Conservation (phyloP, 2,113 vertebrate species). For the Pedetes capensis region DNA sequence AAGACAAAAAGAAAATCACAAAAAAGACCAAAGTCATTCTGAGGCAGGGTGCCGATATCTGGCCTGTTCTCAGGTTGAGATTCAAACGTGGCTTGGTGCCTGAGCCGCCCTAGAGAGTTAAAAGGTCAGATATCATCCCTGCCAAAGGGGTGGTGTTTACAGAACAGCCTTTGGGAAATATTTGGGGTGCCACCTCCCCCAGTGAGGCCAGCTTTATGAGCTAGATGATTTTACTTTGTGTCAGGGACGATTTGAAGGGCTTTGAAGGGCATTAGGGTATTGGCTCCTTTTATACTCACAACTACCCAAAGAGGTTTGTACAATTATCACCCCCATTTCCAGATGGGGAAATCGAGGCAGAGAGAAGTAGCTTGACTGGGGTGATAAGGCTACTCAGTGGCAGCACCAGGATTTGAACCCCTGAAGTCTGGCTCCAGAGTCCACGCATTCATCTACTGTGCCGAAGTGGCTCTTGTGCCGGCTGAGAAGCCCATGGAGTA, state of each 20-base stretch:
- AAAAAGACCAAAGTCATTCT: background rate
- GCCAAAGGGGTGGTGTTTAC: background rate
- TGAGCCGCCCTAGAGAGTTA: background rate
- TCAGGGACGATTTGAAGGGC: background rate
- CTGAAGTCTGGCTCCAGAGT: background rate
- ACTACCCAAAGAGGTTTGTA: background rate
- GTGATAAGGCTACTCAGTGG: background rate
- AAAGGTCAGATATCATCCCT: background rate
- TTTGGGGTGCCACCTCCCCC: no score
- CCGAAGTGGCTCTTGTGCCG: fast-evolving
- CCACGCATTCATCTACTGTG: background rate
- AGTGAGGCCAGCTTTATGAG: no score
- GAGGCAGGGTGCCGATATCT: background rate
- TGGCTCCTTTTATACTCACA: background rate
- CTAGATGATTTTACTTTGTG: no score
- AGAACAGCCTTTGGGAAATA: background rate
- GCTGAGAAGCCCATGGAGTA: background rate
- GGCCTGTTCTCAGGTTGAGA: background rate
- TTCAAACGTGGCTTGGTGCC: background rate
- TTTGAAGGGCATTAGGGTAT: background rate
- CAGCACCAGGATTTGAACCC: background rate
- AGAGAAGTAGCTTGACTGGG: background rate
- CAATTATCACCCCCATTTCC: background rate
- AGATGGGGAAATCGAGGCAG: background rate
- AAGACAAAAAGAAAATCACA: no score